These are phyloP conservation scores for Mustelus asterias DNA, from an alignment of 2,113 vertebrate species.

Conservation along the genomic window DNA sequence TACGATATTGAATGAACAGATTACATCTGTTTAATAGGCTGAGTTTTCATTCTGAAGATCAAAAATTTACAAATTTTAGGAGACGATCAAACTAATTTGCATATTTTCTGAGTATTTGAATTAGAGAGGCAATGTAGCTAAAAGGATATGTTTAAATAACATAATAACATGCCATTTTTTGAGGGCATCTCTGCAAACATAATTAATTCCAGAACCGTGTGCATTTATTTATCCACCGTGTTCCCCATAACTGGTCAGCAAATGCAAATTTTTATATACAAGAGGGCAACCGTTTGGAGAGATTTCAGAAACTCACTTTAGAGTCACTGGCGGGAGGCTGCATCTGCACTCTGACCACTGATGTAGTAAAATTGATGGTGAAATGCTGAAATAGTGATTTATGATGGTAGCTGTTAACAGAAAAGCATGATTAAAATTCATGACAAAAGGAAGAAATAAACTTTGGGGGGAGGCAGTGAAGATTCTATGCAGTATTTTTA, in stretches of 20 bases:
- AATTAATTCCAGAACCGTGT: not conserved
- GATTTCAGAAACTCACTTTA: not conserved
- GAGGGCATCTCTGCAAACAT: not conserved
- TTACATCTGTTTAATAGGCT: not conserved
- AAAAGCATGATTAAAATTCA: not conserved
- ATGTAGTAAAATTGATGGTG: not conserved
- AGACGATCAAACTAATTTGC: not conserved
- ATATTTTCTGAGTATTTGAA: not conserved
- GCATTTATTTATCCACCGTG: not conserved
- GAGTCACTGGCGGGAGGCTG: not conserved
- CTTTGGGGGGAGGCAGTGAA: not conserved
- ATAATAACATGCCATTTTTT: not conserved
- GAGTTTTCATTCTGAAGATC: not conserved
- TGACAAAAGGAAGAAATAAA: not conserved
- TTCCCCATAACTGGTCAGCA: not conserved
- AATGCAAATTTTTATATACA: not conserved
- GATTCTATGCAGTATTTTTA: not conserved
- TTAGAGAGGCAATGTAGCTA: not conserved
- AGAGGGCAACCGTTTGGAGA: not conserved
- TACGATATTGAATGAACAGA: not conserved
- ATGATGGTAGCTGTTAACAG: not conserved
- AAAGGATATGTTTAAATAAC: not conserved
- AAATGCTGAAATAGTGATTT: not conserved
- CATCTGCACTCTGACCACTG: not conserved
- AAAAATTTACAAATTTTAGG: not conserved